phyloP scores from a whole-genome alignment of 2,113 vertebrate species.

The Nipponia nippon region DNA sequence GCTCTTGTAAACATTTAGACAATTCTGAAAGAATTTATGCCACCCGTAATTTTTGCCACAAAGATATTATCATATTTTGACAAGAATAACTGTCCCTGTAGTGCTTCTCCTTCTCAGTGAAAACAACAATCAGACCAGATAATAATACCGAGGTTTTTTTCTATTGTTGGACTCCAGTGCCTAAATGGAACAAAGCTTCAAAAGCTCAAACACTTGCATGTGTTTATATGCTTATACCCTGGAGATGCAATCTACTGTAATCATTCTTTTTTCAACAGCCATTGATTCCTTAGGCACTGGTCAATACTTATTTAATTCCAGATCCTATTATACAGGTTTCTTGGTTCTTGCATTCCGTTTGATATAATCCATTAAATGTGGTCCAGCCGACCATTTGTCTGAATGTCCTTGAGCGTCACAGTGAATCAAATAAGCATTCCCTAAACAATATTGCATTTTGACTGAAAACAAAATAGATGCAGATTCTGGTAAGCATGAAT shows the following conservation, averaged over 20 bases:
- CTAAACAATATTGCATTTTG: not conserved
- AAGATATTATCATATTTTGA: not conserved
- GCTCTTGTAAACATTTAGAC: not conserved
- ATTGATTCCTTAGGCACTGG: not conserved
- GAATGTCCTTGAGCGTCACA: not conserved
- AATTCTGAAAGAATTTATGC: not conserved
- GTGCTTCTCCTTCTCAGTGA: not conserved
- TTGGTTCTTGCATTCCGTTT: not conserved
- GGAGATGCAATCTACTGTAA: not conserved
- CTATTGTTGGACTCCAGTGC: not conserved
- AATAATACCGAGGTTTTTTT: not conserved
- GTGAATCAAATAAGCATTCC: not conserved
- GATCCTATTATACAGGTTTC: not conserved
- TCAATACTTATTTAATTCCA: constrained; percentile 37
- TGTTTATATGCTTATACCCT: not conserved
- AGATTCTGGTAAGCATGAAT: not conserved
- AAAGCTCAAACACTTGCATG: not conserved
- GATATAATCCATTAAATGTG: not conserved
- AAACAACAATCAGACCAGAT: not conserved
- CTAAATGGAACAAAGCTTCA: not conserved
- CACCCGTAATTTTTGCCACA: not conserved
- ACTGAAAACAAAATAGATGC: not conserved
- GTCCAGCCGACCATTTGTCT: not conserved
- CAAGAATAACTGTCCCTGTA: not conserved
- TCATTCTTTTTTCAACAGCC: not conserved